Evolutionary conservation across 2,113 vertebrate species (phyloP).

Genomic region (Limanda limanda): DNA sequence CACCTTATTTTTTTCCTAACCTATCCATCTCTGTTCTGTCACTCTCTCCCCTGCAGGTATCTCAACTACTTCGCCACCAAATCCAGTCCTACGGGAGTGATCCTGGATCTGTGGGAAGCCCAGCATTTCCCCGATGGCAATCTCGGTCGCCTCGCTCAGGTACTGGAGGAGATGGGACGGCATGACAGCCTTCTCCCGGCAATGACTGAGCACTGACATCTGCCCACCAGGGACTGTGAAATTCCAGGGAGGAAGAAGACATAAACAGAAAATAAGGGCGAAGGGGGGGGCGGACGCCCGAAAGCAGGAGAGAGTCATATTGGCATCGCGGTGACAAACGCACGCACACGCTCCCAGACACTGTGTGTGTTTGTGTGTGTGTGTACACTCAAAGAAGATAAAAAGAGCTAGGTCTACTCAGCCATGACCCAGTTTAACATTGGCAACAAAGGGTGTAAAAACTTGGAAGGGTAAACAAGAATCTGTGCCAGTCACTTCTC

Average conservation of each 20-base stretch:
- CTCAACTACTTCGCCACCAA: slow-evolving; percentile 99
- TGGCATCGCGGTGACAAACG: slow-evolving; percentile 46
- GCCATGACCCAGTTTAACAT: slow-evolving; percentile 71
- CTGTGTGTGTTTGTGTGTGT: slow-evolving; percentile 20
- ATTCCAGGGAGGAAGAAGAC: slow-evolving; percentile 50
- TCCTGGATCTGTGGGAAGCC: slow-evolving; percentile 98
- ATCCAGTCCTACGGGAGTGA: slow-evolving; percentile 96
- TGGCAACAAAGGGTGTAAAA: slow-evolving; percentile 73
- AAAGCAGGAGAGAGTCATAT: slow-evolving; percentile 31
- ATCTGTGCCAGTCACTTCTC: slow-evolving; percentile 77
- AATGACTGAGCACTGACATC: slow-evolving; percentile 88
- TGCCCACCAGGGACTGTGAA: slow-evolving; percentile 40
- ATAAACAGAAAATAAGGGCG: slow-evolving; percentile 25
- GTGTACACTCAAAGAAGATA: slow-evolving; percentile 42
- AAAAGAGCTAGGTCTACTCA: slow-evolving; percentile 62
- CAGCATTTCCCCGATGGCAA: slow-evolving; percentile 98
- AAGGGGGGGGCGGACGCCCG: neutral
- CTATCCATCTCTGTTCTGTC: neutral
- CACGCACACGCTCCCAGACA: slow-evolving; percentile 28
- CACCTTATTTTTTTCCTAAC: neutral
- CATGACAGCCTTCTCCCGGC: slow-evolving; percentile 90
- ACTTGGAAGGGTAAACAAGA: slow-evolving; percentile 70
- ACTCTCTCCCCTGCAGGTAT: slow-evolving; percentile 84
- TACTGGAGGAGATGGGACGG: slow-evolving; percentile 97
- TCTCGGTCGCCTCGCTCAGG: slow-evolving; percentile 92